Evolutionary conservation across 2,797 vertebrate species (phyloP), one percentile per base, ranked within the genome.

Genomic region (Xenops minutus): DNA sequence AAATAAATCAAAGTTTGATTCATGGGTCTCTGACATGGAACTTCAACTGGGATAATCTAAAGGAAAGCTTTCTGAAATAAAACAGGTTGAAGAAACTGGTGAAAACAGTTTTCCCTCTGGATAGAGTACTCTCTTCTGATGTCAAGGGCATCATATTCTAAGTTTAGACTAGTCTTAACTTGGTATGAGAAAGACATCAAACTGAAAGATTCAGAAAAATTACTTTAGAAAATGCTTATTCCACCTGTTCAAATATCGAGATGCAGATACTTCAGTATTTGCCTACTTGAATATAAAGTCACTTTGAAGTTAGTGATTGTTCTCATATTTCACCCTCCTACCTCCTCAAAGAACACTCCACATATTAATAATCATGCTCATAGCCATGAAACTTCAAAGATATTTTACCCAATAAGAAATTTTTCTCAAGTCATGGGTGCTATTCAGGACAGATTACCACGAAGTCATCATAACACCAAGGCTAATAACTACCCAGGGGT

Each of bases 41-140:
- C 8, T 0, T 3, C 11, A 80, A 51, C 0, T 0, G 4, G 12
- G 5, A 22, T 39, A 58, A 6, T 12, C 19, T 46, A 67, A 79
- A 83, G 12, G 26, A 16, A n/a, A 46, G 1, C 7, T 29, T 51
- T 39, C 36, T 71, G 44, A 87, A 59, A 43, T 20, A 63, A 63
- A 66, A 62, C 2, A 29, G 12, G 55, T 8, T 10, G 11, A 89
- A 86, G 24, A 36, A 63, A 36, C 29, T 19, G 10, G n/a, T 23
- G 30, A 59, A 74, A 88, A 8, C 3, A 34, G 7, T 6, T 54
- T 83, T 85, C 36, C 18, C 7, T 54, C 43, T 27, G 14, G 14
- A 71, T 63, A 62, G 9, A 64, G 16, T 18, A 32, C 4, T 7
- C 16, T 85, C 6, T 54, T 36, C 52, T 19, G 18, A 72, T 43